Evolutionary conservation across 2,888 invertebrate genomes (phyloP), one percentile per base, ranked within the genome.

Genomic region (Keiferia lycopersicella): DNA sequence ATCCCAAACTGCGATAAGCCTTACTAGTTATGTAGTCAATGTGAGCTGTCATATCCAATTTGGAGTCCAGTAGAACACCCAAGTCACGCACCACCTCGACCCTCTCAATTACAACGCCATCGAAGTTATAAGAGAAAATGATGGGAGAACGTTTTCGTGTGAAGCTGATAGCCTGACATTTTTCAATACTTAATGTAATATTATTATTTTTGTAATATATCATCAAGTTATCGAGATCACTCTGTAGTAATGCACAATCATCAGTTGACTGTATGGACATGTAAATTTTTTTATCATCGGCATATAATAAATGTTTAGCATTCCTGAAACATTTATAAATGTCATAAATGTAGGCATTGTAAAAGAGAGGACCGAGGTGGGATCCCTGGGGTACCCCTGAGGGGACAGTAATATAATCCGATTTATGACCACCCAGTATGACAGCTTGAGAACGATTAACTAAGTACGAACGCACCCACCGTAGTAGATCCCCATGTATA

Each of bases 91-190:
- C 48, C n/a, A 48, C 22, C n/a, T 14, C 11, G 11, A 39, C 20
- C 10, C 22, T 34, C 10, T 57, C 34, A 14, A 57, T 57, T 14
- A 18, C 12, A 14, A 30, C 57, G 26, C 16, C 57, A 34, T 34
- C 16, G 11, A 57, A 57, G 3, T 57, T 57, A 30, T 57, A 57
- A 2, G 11, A 14, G 57, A 57, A 57, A 11, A 26, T n/a, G n/a
- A 57, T 30, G 2, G 30, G 26, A 57, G 22, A 14, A n/a, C 26
- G 8, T 10, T 26, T 26, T 8, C 41, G 30, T 20, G 62, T 62
- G n/a, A 62, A 62, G 30, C 38, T 51, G 8, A 62, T 56, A 14
- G 14, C 12, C 20, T 53, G 18, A 56, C 63, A 63, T 48, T 57
- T 63, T n/a, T 20, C 8, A 56, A 62, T 56, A 26, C 51, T 62